Percentiles rank a stretch among this genome's conserved stretches.
phyloP scores from a whole-genome alignment of 1,140 invertebrate species.

The Sipha flava region DNA sequence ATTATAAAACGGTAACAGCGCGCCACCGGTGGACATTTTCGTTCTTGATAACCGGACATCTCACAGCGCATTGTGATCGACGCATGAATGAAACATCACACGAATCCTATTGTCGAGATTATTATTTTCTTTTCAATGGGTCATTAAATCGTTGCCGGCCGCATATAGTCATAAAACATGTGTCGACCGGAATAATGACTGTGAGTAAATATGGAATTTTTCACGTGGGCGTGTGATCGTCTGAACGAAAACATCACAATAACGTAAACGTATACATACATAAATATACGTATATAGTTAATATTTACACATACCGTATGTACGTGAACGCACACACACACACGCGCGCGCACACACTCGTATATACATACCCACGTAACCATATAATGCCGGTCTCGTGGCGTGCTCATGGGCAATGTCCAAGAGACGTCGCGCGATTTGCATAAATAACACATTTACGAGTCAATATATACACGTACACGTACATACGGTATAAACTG shows the following conservation, averaged over 20 bases:
- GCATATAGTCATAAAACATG: constrained; percentile 1
- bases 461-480: background rate
- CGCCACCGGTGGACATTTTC: background rate
- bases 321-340: background rate
- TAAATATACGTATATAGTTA: background rate
- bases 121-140: constrained; percentile 21
- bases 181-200: constrained; percentile 23
- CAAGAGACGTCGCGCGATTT: background rate
- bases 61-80: constrained; percentile 9
- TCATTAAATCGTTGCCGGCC: constrained; percentile 6
- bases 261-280: background rate
- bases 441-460: constrained; percentile 31
- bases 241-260: constrained; percentile 27
- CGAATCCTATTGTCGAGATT: background rate
- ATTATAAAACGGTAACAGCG: background rate
- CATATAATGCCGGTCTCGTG: background rate
- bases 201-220: constrained; percentile 29
- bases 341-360: too few species aligned
- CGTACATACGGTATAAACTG: background rate
- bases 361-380: too few species aligned
- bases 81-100: constrained; percentile 17
- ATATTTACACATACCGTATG: background rate
- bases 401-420: constrained; percentile 7
- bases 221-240: constrained; percentile 26
- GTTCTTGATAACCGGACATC: background rate